Evolutionary conservation across 2,113 vertebrate species (phyloP), one percentile per base, ranked within the genome.

Genomic region (Australoheros scitulus): DNA sequence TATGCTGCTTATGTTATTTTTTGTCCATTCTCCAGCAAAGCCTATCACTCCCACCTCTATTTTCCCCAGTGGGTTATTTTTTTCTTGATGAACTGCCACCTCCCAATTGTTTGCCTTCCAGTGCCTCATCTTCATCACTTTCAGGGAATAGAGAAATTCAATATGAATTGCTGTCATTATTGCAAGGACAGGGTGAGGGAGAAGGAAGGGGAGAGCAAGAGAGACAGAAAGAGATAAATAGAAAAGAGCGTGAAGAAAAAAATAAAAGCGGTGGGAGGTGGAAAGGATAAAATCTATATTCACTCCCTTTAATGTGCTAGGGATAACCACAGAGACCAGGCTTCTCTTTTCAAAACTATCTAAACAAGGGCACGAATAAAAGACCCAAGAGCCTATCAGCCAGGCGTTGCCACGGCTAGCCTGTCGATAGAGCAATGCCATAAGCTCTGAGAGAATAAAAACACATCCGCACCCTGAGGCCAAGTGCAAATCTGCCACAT

Each of bases 211-310:
- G 80, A 79, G 78, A 87, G 68, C 7, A 64, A 80, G 63, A 68
- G 80, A 76, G 76, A 86, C 13, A 5, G 70, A 81, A 26, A 85
- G 84, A 87, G 88, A 91, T 87, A 90, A 92, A 92, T 84, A 78
- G 86, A 84, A 61, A 56, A 78, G 85, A 88, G 80, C 70, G 18
- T 32, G 77, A n/a, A 6, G 57, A 79, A 79, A 83, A 38, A 81
- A 75, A 76, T 14, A 72, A 81, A 77, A 79, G 82, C 86, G 80
- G 87, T 88, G 88, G 84, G 88, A 91, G 89, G 88, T 86, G 82
- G 88, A 89, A 89, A 84, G 82, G 87, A 92, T 91, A 89, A 94
- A 94, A 95, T 95, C 94, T 93, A 92, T 95, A 94, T 94, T 93
- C 87, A 86, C 81, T 88, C 84, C 86, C 92, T 90, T 89, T 88